These are phyloP conservation scores for Ernsta delagoae DNA, from an alignment of 2,888 invertebrate species.

Conservation along the genomic window DNA sequence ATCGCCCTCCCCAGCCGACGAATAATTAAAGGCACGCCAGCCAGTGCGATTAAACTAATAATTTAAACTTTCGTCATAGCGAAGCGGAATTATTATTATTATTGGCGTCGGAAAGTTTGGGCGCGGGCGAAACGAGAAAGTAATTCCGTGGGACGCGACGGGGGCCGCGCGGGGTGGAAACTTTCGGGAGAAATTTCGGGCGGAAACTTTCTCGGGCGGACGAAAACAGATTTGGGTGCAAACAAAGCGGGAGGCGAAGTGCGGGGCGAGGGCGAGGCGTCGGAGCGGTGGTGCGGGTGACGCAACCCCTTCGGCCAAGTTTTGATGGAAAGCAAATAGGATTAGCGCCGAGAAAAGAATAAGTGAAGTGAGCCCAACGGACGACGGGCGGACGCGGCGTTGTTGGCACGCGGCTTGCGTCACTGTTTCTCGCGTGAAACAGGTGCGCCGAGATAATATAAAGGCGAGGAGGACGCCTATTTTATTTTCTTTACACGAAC, in stretches of 20 bases:
- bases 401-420: constrained; percentile 37
- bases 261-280: constrained; percentile 30
- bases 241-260: constrained; percentile 63
- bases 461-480: too few relatives aligned
- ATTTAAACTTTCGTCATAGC: constrained; percentile 82
- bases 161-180: constrained; percentile 45
- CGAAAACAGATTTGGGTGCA: constrained; percentile 80
- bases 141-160: constrained; percentile 59
- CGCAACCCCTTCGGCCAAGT: constrained; percentile 74
- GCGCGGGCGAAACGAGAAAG: constrained; percentile 73
- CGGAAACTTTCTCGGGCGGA: constrained; percentile 72
- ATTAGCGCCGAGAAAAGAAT: constrained; percentile 78
- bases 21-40: constrained; percentile 76
- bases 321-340: constrained; percentile 83
- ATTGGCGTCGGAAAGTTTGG: constrained; percentile 73
- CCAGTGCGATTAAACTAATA: constrained; percentile 81
- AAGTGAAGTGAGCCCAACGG: constrained; percentile 61
- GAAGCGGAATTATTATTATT: constrained; percentile 81
- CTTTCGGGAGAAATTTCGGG: constrained; percentile 67
- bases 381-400: constrained; percentile 53
- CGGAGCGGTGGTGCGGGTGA: constrained; percentile 16
- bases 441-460: neutral
- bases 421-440: neutral
- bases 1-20: constrained; percentile 37
- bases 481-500: too few relatives aligned